Base-by-base conservation (phyloP, 2,797 vertebrate species). In the Telmatherina bonti region DNA sequence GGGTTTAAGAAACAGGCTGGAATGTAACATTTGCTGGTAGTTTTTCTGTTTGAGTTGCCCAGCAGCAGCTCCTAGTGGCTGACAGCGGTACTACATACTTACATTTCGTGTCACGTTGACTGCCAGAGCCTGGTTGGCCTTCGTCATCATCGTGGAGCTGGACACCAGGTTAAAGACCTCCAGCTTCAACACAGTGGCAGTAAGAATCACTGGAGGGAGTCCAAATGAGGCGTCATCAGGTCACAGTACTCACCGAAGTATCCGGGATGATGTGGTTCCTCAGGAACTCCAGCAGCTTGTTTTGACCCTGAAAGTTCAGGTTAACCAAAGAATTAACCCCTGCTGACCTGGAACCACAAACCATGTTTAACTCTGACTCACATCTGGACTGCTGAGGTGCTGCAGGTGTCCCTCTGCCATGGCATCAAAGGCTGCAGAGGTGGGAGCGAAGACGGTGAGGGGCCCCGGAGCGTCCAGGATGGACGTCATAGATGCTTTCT, bases 381-480 rank as follows among this genome's bases (percentile, higher is more conserved):
- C 98, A 87, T 97, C 91, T 62, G 84, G 45, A 63, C 95, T 95
- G 75, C 86, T 93, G 33, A 99, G 92, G 74, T 94, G 96, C 55
- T 94, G 79, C 20, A 97, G 85, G 63, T 84, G 70, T 18, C 88
- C 94, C 1, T 93, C 72, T 26, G 91, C 78, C 94, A 99, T 93
- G 0, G 60, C 79, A 0, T 70, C 79, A 26, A 97, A 81, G 2
- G 96, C 97, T 24, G 89, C 35, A 1, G 93, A 92, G 61, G 83
- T 95, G 5, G 98, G 97, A 69, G 95, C 93, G 59, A 99, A 99
- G 62, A 98, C 15, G 0, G 97, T 98, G 47, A 94, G 91, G 0
- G 91, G 93, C 31, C 89, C 94, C 0, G 93, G 87, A 2, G 79
- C 72, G 38, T 96, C 93, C 81, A 98, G 81, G 36, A 94, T 26